Evolutionary conservation across 1,140 invertebrate genomes (phyloP), one percentile per base, ranked within the genome.

Genomic region (Pinna nobilis): DNA sequence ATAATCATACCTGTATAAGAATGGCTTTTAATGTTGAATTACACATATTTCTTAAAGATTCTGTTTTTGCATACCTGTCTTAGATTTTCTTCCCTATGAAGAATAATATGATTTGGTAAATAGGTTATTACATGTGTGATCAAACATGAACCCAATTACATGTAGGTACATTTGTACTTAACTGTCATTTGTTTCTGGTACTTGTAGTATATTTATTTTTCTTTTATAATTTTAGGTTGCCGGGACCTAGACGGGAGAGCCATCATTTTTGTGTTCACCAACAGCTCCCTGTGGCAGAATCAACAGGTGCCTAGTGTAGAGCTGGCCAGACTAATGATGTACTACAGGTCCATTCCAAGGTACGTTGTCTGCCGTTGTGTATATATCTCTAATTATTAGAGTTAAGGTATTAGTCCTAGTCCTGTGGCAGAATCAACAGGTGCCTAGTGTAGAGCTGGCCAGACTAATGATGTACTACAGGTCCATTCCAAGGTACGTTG

Each of bases 381-480:
- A n/a, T n/a, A n/a, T n/a, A n/a, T n/a, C n/a, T n/a, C n/a, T n/a
- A n/a, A n/a, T n/a, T n/a, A n/a, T n/a, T n/a, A n/a, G n/a, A n/a
- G n/a, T n/a, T n/a, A n/a, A n/a, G n/a, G n/a, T n/a, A n/a, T n/a
- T n/a, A n/a, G n/a, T n/a, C n/a, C n/a, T n/a, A n/a, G n/a, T n/a
- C 9, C 49, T 85, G 0, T 84, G 84, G 79, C 65, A 80, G 47
- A 76, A 81, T 41, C 73, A 82, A 49, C 72, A 78, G 57, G 75
- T 87, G n/a, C 70, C 77, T 32, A 81, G 83, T 63, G 20, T 70
- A 41, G 80, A 87, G 61, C 71, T 87, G 7, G 80, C 85, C 9
- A 68, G 82, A 70, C 76, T 84, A 3, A 71, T 88, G 13, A 75
- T 88, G 53, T 88, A 87, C 59, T 88, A 82, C 59, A 79, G 79